Percentiles rank a stretch among this genome's conserved stretches.
Conservation (phyloP, 2,113 vertebrate genomes). For the Meleagris gallopavo region DNA sequence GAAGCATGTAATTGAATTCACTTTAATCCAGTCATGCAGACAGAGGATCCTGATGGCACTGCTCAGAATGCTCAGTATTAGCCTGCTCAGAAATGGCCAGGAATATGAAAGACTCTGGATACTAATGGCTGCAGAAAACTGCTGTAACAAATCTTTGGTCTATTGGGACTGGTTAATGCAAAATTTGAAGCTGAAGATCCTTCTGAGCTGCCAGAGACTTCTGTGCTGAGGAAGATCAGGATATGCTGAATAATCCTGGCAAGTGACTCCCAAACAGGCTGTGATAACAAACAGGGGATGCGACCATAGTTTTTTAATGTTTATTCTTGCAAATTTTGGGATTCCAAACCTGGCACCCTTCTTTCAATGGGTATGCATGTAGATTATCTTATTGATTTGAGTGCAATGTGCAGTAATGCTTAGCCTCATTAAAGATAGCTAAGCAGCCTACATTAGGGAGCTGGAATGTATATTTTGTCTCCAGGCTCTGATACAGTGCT, state of each 20-base stretch:
- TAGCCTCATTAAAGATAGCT: background rate
- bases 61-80: background rate
- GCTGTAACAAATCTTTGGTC: background rate
- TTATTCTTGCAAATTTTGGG: background rate
- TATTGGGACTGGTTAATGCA: background rate
- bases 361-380: background rate
- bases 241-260: background rate
- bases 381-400: background rate
- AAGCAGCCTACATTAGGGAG: background rate
- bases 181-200: background rate
- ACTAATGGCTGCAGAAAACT: background rate
- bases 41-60: background rate
- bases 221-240: background rate
- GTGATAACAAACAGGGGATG: background rate
- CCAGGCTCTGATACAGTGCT: background rate
- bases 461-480: conserved; percentile 2
- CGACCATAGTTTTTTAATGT: background rate
- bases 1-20: background rate
- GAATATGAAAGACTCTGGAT: background rate
- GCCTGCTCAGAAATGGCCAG: conserved; percentile 19
- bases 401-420: background rate
- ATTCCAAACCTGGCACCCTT: background rate
- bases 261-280: background rate
- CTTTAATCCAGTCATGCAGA: background rate
- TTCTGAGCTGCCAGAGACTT: background rate